These are phyloP conservation scores for Bolborhynchus lineola DNA, from an alignment of 2,113 vertebrate genomes.

Conservation along the genomic window DNA sequence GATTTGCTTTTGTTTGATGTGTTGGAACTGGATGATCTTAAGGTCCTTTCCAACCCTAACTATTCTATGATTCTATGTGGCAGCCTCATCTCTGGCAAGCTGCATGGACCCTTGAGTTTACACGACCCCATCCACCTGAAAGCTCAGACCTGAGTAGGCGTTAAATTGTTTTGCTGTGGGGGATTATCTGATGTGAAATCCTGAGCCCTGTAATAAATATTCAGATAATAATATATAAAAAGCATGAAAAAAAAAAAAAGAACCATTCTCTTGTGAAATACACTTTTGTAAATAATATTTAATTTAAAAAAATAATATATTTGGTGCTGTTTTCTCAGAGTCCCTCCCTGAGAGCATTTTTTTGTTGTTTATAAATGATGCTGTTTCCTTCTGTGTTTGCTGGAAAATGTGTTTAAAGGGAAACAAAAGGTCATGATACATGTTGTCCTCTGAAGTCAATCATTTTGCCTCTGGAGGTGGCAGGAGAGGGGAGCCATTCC, in stretches of 20 bases:
- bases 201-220: slow-evolving; percentile 58
- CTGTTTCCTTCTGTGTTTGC: slow-evolving; percentile 66
- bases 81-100: not conserved
- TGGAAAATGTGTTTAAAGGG: slow-evolving; percentile 69
- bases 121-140: not conserved
- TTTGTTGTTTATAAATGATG: slow-evolving; percentile 54
- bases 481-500: not conserved
- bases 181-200: slow-evolving; percentile 6
- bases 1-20: not conserved
- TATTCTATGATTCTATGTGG: not conserved
- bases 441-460: not conserved
- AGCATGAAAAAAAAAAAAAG: not conserved
- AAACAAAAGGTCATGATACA: slow-evolving; percentile 36
- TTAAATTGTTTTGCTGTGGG: not conserved
- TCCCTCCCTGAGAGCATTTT: slow-evolving; percentile 74
- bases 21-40: no score
- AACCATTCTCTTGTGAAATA: slow-evolving; percentile 64
- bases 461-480: slow-evolving; percentile 10
- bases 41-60: no score
- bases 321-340: slow-evolving; percentile 81
- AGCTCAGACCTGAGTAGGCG: not conserved
- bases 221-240: slow-evolving; percentile 67
- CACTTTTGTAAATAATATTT: slow-evolving; percentile 82
- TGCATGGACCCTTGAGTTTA: not conserved
- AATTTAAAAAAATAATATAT: slow-evolving; percentile 81